A percentile compares a stretch with the other conserved stretches of the same genome.
Evolutionary conservation across 2,888 invertebrate genomes (phyloP).

Genomic region (Macrosiphum euphorbiae): DNA sequence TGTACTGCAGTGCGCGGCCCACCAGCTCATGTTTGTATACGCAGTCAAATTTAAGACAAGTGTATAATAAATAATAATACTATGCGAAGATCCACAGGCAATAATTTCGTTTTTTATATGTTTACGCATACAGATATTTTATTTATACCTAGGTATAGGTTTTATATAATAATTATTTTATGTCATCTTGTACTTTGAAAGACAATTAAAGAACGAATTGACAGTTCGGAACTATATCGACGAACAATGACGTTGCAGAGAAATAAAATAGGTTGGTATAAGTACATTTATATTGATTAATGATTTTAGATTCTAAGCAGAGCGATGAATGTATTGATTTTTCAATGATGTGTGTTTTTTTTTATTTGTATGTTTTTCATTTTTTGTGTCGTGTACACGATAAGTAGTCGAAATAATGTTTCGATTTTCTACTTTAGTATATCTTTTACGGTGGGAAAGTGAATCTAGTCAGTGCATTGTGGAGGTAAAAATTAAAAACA

Average conservation of each 20-base stretch:
- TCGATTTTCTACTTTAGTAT: too few relatives aligned
- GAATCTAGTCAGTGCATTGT: too few relatives aligned
- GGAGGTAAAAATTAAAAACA: too few relatives aligned
- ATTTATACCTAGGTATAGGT: not conserved
- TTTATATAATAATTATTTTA: not conserved
- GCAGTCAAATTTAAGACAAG: not conserved
- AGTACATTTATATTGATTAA: not conserved
- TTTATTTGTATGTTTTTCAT: too few relatives aligned
- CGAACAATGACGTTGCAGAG: not conserved
- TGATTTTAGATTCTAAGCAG: not conserved
- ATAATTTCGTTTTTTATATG: not conserved
- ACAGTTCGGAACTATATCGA: not conserved
- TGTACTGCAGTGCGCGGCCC: not conserved
- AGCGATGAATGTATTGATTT: too few relatives aligned
- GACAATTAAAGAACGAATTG: not conserved
- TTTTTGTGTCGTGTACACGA: too few relatives aligned
- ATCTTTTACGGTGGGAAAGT: too few relatives aligned
- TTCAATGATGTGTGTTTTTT: too few relatives aligned
- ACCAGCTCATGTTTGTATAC: not conserved
- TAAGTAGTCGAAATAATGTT: too few relatives aligned
- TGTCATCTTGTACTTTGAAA: not conserved
- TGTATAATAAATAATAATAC: not conserved
- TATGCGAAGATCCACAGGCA: not conserved
- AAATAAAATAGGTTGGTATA: not conserved
- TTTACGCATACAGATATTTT: not conserved